phyloP scores from a whole-genome alignment of 37 sponge, comb jelly and placozoan species.

The Diacarnus erythraeanus region DNA sequence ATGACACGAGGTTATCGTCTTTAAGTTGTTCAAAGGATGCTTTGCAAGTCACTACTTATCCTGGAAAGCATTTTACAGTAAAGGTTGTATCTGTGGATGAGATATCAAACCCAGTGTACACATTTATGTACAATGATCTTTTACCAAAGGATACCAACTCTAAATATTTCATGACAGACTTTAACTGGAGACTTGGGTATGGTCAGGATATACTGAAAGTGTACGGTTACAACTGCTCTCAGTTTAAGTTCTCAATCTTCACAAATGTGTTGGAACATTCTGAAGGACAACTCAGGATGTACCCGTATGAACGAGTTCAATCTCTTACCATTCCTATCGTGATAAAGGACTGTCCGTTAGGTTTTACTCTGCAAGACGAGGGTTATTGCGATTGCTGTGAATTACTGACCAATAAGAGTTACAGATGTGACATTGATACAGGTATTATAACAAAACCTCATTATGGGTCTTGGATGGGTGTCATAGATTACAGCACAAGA shows the following conservation, averaged over 20 bases:
- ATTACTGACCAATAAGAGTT: neutral
- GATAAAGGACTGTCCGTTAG: constrained; percentile 15
- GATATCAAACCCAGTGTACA: constrained; percentile 7
- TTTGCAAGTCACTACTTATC: neutral
- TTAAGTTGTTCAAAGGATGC: neutral
- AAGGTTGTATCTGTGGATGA: neutral
- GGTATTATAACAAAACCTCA: neutral
- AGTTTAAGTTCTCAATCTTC: constrained; percentile 5
- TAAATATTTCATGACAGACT: neutral
- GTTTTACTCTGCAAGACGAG: neutral
- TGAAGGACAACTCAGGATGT: neutral
- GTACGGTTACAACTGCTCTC: constrained; percentile 3
- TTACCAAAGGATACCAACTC: neutral
- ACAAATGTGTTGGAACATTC: neutral
- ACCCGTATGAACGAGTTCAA: neutral
- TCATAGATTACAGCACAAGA: neutral
- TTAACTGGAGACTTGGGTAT: constrained; percentile 2
- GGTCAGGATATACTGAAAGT: constrained; percentile 2
- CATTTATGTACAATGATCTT: constrained; percentile 3
- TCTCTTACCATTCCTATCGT: neutral
- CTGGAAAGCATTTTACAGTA: neutral
- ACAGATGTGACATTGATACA: constrained; percentile 2
- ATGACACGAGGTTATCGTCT: neutral
- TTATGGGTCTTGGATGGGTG: constrained; percentile 17
- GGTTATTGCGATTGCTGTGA: neutral